phyloP scores from a whole-genome alignment of 2,113 vertebrate genomes.

The Verasper variegatus region DNA sequence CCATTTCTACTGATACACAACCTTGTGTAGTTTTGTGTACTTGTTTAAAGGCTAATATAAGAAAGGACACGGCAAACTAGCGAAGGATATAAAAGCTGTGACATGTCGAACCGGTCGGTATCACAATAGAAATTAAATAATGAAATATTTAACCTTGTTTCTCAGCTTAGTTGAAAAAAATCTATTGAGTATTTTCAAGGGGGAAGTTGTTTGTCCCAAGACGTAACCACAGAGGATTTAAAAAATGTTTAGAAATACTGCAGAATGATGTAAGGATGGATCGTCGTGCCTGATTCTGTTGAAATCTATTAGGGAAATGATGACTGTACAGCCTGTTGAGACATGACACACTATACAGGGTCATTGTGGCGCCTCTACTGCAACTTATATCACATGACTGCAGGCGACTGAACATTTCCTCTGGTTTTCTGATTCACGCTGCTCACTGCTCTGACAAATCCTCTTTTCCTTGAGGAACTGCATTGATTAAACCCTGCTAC shows the following conservation, averaged over 20 bases:
- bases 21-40: background rate
- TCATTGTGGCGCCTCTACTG: background rate
- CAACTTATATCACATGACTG: background rate
- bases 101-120: background rate
- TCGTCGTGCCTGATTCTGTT: background rate
- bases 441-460: too few relatives aligned
- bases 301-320: conserved; percentile 9
- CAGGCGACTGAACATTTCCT: too few relatives aligned
- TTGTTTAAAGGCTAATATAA: background rate
- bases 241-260: background rate
- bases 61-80: too few relatives aligned
- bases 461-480: too few relatives aligned
- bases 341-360: background rate
- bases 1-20: too few relatives aligned
- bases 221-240: too few relatives aligned
- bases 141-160: background rate
- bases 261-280: background rate
- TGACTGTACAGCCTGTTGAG: background rate
- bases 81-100: too few relatives aligned
- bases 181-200: background rate
- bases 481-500: too few relatives aligned
- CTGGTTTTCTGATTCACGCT: too few relatives aligned
- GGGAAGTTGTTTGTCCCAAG: background rate
- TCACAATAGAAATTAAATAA: background rate
- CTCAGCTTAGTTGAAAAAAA: background rate